Evolutionary conservation across 2,888 invertebrate genomes (phyloP), one percentile per base, ranked within the genome.

Genomic region (Tineola bisselliella): DNA sequence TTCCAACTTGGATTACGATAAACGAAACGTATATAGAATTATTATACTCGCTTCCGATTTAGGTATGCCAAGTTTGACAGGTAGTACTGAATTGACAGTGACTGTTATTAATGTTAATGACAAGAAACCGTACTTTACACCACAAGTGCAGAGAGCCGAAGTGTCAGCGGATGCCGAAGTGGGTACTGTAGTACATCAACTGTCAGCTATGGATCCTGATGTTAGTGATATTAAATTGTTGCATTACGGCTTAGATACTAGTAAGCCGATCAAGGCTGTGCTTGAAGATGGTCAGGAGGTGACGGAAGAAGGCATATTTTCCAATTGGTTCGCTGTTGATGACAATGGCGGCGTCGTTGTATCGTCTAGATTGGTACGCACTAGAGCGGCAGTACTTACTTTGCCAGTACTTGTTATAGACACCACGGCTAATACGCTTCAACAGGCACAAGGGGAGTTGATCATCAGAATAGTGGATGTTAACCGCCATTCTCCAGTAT

Each of bases 61-160:
- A 90, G 94, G 95, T 38, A 90, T 91, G 5, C 96, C 97, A 0
- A 91, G 92, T 66, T 80, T 93, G 59, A 94, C 94, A 0, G 96
- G 95, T 8, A 94, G 94, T 0, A 90, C 94, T 0, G 93, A 92
- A 0, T 79, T 97, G 0, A 92, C 91, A 43, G 90, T 97, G 6
- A 91, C 90, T 68, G 91, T 97, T 2, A 88, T 92, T 31, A 96
- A 97, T 74, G 93, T 92, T 60, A 97, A 97, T 75, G 95, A 97
- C 73, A 96, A 96, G 75, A 88, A 91, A 63, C 97, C 97, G 0
- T 91, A 90, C 74, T 95, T 97, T 75, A 90, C 90, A 1, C 96
- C 96, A 0, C 75, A 89, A 38, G 91, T 92, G 8, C 95, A 96
- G 73, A 88, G 93, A 64, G 92, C 93, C 0, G 93, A 94, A 81